Conservation (phyloP, 2,888 invertebrate species). For the Barypeithes pellucidus region DNA sequence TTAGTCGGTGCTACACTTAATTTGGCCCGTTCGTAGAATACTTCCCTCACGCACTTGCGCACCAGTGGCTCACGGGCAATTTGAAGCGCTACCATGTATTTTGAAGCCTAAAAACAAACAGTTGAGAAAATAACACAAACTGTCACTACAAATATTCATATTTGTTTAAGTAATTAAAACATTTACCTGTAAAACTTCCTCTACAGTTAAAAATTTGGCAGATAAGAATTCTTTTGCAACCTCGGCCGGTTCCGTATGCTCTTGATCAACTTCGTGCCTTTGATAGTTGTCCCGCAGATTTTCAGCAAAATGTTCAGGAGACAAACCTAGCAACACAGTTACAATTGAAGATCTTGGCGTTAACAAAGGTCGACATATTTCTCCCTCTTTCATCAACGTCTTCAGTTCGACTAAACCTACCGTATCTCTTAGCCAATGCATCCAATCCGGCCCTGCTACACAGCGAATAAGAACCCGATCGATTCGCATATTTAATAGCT, state of each 20-base stretch:
- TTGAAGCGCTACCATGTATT: slow-evolving; percentile 96
- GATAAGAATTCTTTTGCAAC: slow-evolving; percentile 86
- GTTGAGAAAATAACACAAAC: neutral
- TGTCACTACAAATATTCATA: neutral
- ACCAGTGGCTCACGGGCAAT: slow-evolving; percentile 93
- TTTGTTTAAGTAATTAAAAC: no score
- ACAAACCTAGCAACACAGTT: slow-evolving; percentile 77
- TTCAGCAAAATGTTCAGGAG: slow-evolving; percentile 96
- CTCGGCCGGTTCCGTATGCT: slow-evolving; percentile 86
- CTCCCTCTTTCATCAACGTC: no score
- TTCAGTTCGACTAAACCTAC: slow-evolving; percentile 25
- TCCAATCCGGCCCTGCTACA: slow-evolving; percentile 90
- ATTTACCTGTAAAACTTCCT: slow-evolving; percentile 84
- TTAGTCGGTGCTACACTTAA: slow-evolving; percentile 88
- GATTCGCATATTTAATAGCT: slow-evolving; percentile 86
- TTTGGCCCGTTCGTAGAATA: slow-evolving; percentile 91
- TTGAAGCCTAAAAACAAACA: slow-evolving; percentile 76
- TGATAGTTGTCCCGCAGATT: slow-evolving; percentile 97
- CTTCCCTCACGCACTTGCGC: slow-evolving; percentile 87
- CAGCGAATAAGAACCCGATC: slow-evolving; percentile 91
- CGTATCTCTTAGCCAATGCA: slow-evolving; percentile 62
- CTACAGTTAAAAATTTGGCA: slow-evolving; percentile 70
- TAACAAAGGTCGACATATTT: no score
- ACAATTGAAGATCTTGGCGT: no score
- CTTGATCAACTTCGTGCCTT: slow-evolving; percentile 95